Base-by-base conservation (phyloP, 2,888 invertebrate genomes). In the Pegoplata infirma region DNA sequence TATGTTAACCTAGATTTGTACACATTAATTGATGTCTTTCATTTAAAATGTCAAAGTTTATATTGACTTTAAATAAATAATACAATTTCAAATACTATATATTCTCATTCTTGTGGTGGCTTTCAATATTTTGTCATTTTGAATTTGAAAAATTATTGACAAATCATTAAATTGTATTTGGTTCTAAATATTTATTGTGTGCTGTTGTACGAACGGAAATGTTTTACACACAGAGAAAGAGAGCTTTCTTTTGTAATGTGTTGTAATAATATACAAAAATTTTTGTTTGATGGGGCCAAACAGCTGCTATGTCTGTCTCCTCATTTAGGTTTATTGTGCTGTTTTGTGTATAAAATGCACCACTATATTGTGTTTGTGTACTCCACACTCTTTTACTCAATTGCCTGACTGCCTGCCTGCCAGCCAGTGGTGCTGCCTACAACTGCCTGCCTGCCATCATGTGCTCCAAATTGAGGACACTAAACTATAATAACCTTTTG, bases 401-500 rank as follows among this genome's bases (percentile, higher is more conserved):
- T 59, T 74, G 66, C 46, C 53, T 63, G 16, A 19, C 51, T 16
- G 40, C n/a, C 44, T 64, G 58, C 14, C 14, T 44, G 58, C n/a
- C n/a, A n/a, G n/a, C n/a, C n/a, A n/a, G n/a, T n/a, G n/a, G n/a
- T n/a, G n/a, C n/a, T n/a, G n/a, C n/a, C n/a, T n/a, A n/a, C n/a
- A n/a, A 8, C 14, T 46, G 71, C 16, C 21, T 25, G 56, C 19
- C 19, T 51, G 51, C 12, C 36, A n/a, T 16, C 23, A n/a, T 74
- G 14, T 46, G 47, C 19, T 23, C 21, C 68, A 78, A 40, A 86
- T 86, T 86, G 86, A 84, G 87, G 85, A 86, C 86, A 84, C 84
- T 86, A 85, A 85, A 87, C 86, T 84, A 82, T 78, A 86, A 83
- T 86, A 86, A 86, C 86, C 86, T 86, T 84, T 75, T 75, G 79